phyloP scores from a whole-genome alignment of 2,888 invertebrate genomes.

The Caenorhabditis sp. region DNA sequence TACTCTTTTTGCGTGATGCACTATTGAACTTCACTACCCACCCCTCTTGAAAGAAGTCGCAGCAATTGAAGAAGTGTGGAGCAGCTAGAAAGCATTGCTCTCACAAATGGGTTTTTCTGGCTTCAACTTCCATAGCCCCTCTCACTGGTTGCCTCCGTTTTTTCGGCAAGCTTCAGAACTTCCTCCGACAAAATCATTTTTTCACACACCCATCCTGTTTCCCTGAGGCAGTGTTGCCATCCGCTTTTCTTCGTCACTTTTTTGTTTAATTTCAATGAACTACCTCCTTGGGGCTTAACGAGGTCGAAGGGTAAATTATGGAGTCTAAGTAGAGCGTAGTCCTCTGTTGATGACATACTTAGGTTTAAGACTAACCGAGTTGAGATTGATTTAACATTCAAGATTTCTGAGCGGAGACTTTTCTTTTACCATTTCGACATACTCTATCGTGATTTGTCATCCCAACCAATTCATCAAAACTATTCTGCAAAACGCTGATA shows the following conservation, averaged over 20 bases:
- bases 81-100: constrained; percentile 51
- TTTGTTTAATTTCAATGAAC: constrained; percentile 60
- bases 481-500: constrained; percentile 13
- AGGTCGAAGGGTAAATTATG: constrained; percentile 53
- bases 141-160: background rate
- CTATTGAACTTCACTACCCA: constrained; percentile 52
- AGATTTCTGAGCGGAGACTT: no score
- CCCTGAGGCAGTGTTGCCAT: constrained; percentile 58
- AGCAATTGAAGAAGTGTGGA: constrained; percentile 50
- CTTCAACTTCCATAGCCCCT: constrained; percentile 24
- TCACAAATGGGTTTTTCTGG: constrained; percentile 54
- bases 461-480: constrained; percentile 8
- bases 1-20: constrained; percentile 46
- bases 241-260: constrained; percentile 43
- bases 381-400: no score
- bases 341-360: background rate
- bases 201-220: constrained; percentile 43
- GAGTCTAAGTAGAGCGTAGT: constrained; percentile 15
- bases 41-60: constrained; percentile 41
- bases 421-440: no score
- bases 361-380: background rate
- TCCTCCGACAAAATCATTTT: constrained; percentile 41
- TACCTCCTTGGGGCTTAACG: constrained; percentile 19
- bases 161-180: constrained; percentile 15
- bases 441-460: background rate